These are phyloP conservation scores for Brachionichthys hirsutus DNA, from an alignment of 2,113 vertebrate species.

Conservation along the genomic window DNA sequence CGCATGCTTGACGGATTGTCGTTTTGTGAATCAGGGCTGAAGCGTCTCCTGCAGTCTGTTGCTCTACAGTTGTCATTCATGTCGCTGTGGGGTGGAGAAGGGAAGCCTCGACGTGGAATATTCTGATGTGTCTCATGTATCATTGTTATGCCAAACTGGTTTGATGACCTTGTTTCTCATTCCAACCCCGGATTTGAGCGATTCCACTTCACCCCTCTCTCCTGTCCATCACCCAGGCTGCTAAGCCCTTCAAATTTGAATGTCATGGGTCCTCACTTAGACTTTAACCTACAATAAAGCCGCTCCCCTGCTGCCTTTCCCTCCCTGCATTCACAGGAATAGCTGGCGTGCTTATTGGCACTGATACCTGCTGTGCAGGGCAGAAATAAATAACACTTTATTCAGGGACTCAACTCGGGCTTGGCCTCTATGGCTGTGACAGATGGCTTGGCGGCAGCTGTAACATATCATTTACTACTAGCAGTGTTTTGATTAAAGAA, in stretches of 20 bases:
- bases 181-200: conserved; percentile 19
- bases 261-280: conserved; percentile 31
- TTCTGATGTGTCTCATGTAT: conserved; percentile 5
- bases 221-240: conserved; percentile 22
- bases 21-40: conserved; percentile 16
- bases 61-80: conserved; percentile 26
- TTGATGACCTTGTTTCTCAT: conserved; percentile 28
- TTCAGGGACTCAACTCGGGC: conserved; percentile 1
- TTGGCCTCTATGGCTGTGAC: conserved; percentile 8
- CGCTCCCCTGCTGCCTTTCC: background rate
- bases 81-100: conserved; percentile 12
- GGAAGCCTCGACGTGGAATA: conserved; percentile 25
- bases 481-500: too few species aligned
- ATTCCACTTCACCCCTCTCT: conserved; percentile 5
- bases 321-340: conserved; percentile 25
- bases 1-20: conserved; percentile 20
- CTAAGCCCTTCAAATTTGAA: conserved; percentile 41
- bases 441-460: background rate
- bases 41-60: conserved; percentile 4
- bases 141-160: conserved; percentile 19
- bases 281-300: conserved; percentile 54
- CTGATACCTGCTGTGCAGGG: conserved; percentile 1
- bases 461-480: too few species aligned
- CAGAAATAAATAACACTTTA: conserved; percentile 4
- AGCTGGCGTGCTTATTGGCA: conserved; percentile 36